Base-by-base conservation (phyloP, 2,888 invertebrate species). In the Melolontha melolontha region DNA sequence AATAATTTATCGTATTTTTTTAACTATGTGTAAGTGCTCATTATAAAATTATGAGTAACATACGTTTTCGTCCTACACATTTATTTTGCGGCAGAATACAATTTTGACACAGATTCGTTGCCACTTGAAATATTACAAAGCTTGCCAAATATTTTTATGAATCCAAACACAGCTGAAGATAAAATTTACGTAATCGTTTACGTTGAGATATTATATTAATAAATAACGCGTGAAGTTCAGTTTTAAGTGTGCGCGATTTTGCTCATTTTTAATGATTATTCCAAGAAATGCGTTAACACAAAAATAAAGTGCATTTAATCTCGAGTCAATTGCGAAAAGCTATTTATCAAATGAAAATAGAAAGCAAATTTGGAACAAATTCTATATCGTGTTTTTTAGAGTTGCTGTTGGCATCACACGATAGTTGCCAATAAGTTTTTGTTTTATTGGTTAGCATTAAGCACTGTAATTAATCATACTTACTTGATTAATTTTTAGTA, bases 111-210 rank as follows among this genome's bases (percentile, higher is more conserved):
- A 16, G 40, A 40, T 54, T 39, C 27, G 44, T 2, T 34, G 34
- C 59, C 34, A 47, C 29, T 62, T 34, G 14, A 49, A 47, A 14
- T 10, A 17, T 34, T 49, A 47, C 14, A 42, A 47, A 14, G 17
- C 59, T 27, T 62, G 59, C 59, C 47, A 62, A 62, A 34, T 62
- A 34, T 49, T 62, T 62, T 62, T 12, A 22, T 14, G 55, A 49
- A 47, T 34, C 59, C 17, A 62, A 47, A 62, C 47, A 59, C 47
- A 62, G 59, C 34, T 47, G 59, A 47, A 34, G 59, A 39, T 47
- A 49, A 57, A 47, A 34, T 27, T 47, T 62, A 12, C 59, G 34
- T 34, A 62, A 62, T 47, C 34, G 39, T 49, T 59, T 14, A 34
- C 44, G 29, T 10, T 29, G 5, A 6, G 10, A 8, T 10, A 34